Base-by-base conservation (phyloP, 2,888 invertebrate species). In the Achlya flavicornis region DNA sequence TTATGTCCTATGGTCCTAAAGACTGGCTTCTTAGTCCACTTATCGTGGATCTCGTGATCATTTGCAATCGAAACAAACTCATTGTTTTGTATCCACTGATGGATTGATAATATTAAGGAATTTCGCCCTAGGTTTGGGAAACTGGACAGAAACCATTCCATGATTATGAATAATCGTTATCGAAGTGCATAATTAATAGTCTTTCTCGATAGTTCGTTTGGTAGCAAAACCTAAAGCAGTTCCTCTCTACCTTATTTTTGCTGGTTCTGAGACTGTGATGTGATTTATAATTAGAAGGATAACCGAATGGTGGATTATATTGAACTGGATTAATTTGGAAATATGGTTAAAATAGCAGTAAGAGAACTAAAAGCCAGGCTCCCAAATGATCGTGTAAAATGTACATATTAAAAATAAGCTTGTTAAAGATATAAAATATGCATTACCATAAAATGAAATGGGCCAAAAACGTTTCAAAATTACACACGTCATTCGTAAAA, bases 131-230 rank as follows among this genome's bases (percentile, higher is more conserved):
- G n/a, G 46, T n/a, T 10, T 46, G n/a, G 46, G n/a, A 46, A 46
- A n/a, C n/a, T 46, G 46, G n/a, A 53, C 53, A 53, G 19, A 53
- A 53, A 53, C 53, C 19, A 19, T 53, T 53, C 16, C 53, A n/a
- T 53, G 19, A 19, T 53, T 53, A 53, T 53, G 53, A 53, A 53
- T 53, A 16, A 16, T 48, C 16, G 53, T 19, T 19, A 3, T 10
- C n/a, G 19, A 19, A n/a, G 53, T 53, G 53, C 53, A 19, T n/a
- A 53, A 53, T 53, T 53, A 53, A 53, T 53, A 8, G 53, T 53
- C 53, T 16, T 19, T 19, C 53, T 19, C 53, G 16, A 48, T 4
- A 48, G 16, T 48, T 48, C 53, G 53, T 48, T 14, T 48, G n/a
- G 53, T 16, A 10, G 53, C 53, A 53, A 53, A 53, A 53, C 53